These are phyloP conservation scores for Marcusenius ussheri DNA, from an alignment of 2,113 vertebrate genomes.

Conservation along the genomic window DNA sequence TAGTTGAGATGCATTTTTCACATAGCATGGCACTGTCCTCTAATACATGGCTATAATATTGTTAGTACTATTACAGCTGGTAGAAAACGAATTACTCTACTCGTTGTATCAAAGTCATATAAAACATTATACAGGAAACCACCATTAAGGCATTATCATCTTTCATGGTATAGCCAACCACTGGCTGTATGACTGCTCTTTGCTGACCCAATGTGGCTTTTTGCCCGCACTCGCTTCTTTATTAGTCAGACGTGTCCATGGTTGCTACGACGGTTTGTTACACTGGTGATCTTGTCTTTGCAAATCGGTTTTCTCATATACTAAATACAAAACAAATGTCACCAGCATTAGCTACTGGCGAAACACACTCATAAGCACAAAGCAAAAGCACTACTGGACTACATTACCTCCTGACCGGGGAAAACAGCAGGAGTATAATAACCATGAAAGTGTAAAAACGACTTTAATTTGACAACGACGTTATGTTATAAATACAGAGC, in stretches of 20 bases:
- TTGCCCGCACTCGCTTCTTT: neutral
- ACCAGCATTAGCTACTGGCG: neutral
- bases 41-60: neutral
- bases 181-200: neutral
- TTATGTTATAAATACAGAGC: conserved; percentile 6
- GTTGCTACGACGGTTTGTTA: neutral
- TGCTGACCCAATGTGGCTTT: neutral
- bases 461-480: neutral
- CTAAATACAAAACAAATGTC: neutral
- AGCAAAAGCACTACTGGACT: neutral
- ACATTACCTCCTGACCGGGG: neutral
- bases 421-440: neutral
- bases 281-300: neutral
- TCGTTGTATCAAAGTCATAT: neutral
- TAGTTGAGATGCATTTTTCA: neutral
- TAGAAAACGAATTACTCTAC: neutral
- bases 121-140: neutral
- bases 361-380: neutral
- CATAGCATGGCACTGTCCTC: neutral
- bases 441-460: neutral
- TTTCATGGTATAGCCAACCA: neutral
- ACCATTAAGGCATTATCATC: neutral
- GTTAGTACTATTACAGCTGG: neutral
- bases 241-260: neutral
- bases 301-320: neutral